These are phyloP conservation scores for Aspiorhynchus laticeps DNA, from an alignment of 2,113 vertebrate species.

Conservation along the genomic window DNA sequence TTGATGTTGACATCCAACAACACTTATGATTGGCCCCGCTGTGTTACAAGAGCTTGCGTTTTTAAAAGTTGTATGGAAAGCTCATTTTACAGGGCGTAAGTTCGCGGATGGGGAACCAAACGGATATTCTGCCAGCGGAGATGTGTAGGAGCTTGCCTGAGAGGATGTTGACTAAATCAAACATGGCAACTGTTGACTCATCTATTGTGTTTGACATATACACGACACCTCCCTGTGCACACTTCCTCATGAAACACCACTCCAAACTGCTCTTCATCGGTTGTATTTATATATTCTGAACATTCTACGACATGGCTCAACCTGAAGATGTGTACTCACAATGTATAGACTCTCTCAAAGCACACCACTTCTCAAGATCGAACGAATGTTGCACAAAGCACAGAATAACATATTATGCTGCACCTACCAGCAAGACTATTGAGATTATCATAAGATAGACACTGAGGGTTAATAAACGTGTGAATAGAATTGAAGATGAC, in stretches of 20 bases:
- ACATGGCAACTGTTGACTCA: conserved; percentile 60
- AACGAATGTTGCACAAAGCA: neutral
- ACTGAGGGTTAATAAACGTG: neutral
- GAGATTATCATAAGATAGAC: too few species aligned
- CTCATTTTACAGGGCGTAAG: neutral
- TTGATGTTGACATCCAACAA: neutral
- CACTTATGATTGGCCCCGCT: neutral
- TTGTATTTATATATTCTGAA: conserved; percentile 32
- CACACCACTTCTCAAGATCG: neutral
- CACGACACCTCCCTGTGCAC: conserved; percentile 48
- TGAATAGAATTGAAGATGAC: neutral
- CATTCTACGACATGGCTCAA: conserved; percentile 15
- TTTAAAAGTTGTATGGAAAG: conserved; percentile 13
- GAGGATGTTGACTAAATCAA: conserved; percentile 45
- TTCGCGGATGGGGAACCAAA: neutral
- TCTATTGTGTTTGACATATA: conserved; percentile 54
- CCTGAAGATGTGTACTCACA: neutral
- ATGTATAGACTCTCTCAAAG: neutral
- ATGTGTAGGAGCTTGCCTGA: conserved; percentile 51
- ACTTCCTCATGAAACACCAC: conserved; percentile 8
- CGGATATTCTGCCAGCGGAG: conserved; percentile 40
- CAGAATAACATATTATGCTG: neutral
- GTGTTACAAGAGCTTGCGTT: neutral
- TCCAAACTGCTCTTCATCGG: neutral
- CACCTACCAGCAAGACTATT: neutral